Evolutionary conservation across 2,888 invertebrate genomes (phyloP), one percentile per base, ranked within the genome.

Genomic region (Apomyelois bistriatella): DNA sequence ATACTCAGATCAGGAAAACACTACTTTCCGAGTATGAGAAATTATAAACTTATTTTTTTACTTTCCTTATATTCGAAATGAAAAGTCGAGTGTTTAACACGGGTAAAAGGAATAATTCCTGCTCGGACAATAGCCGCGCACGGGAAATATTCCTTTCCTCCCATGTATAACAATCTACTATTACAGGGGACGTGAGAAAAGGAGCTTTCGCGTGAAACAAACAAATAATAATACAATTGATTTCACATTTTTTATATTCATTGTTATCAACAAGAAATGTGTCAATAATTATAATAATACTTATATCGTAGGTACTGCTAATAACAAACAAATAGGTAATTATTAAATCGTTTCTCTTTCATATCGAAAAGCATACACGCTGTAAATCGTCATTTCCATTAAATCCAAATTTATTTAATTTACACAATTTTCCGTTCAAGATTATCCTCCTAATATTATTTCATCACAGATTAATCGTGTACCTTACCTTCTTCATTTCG

Each of bases 391-490:
- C 73, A 76, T 70, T 76, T 78, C 76, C 68, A 72, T 65, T 65
- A 72, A 69, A 65, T 70, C 67, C 66, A 69, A 70, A 71, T 76
- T 67, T 63, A 65, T 22, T 22, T 22, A n/a, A n/a, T 64, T 66
- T 60, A 57, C 61, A 72, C 71, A 67, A 69, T 66, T 72, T 72
- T 73, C 76, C 77, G 74, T 76, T 63, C 77, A 76, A 75, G 72
- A 66, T 69, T 65, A 70, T 74, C 72, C 74, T 76, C 74, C 80
- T 84, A 79, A 81, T 75, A 81, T 74, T 81, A 83, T 76, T 80
- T 82, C 79, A 89, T 89, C 89, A 89, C 89, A 89, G 89, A 82
- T 85, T 76, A 69, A 76, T 79, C 77, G 82, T 89, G 89, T 89
- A 89, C 88, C 88, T n/a, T n/a, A n/a, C 85, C 72, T 77, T 79